Evolutionary conservation across 1,140 invertebrate species (phyloP), one percentile per base, ranked within the genome.

Genomic region (Ptiloglossa arizonensis): DNA sequence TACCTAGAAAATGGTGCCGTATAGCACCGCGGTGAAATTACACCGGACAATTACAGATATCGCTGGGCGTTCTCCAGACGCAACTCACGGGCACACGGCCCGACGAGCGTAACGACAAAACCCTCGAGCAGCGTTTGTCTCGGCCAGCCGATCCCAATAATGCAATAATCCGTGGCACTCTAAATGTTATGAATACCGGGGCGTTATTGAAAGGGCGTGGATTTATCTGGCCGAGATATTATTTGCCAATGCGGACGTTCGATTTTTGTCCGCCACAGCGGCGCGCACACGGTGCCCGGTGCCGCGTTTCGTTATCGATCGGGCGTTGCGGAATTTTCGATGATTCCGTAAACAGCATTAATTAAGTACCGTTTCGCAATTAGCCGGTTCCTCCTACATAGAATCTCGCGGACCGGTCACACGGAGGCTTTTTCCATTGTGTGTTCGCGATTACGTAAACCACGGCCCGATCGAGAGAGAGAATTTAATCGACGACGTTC

Each of bases 111-210:
- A n/a, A n/a, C n/a, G n/a, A n/a, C n/a, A n/a, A n/a, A n/a, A n/a
- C n/a, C n/a, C n/a, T n/a, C 44, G 13, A 6, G 19, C 6, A 13
- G 13, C 27, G 41, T 59, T 48, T 32, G 11, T 0, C 38, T n/a
- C 50, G 62, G 46, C 52, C 72, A 9, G 1, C 62, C 41, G 62
- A 35, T 32, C 52, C 64, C 52, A 60, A 76, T 76, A 50, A 59
- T 29, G 41, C 64, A 60, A 69, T 68, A 48, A 76, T 69, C 73
- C 64, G 52, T 35, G 59, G 4, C 29, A 48, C 63, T 68, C 64
- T 38, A 59, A 68, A 75, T 68, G 64, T 75, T 75, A 59, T 35
- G 73, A 69, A 69, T 76, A 41, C 64, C 29, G 27, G n/a, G n/a
- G 19, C 11, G 22, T 69, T 32, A 50, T 69, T 32, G 66, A 59